Evolutionary conservation across 1,140 invertebrate genomes (phyloP).

Genomic region (Coptotermes formosanus): DNA sequence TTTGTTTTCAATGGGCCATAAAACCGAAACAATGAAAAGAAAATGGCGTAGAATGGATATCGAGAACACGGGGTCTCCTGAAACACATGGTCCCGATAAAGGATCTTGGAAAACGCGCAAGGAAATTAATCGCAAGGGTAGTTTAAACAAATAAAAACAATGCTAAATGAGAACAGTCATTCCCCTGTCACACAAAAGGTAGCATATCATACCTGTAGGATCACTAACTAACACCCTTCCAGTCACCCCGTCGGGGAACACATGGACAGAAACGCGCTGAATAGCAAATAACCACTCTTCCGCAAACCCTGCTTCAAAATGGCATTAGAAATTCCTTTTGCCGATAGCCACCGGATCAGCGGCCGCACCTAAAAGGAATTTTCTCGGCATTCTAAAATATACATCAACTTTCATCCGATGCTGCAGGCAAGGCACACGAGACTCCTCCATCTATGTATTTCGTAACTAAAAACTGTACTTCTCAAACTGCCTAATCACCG

Average conservation of each 20-base stretch:
- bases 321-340: conserved; percentile 16
- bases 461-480: not conserved
- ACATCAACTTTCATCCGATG: conserved; percentile 12
- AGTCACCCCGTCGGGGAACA: not conserved
- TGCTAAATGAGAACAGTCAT: too few relatives aligned
- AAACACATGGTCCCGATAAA: too few relatives aligned
- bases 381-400: conserved; percentile 13
- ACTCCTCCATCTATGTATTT: conserved; percentile 5
- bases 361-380: conserved; percentile 17
- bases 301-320: not conserved
- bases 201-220: not conserved
- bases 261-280: not conserved
- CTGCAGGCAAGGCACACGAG: not conserved
- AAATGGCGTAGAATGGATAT: too few relatives aligned
- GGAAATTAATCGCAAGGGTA: too few relatives aligned
- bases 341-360: not conserved
- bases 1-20: too few relatives aligned
- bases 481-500: not conserved
- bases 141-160: too few relatives aligned
- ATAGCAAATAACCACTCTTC: conserved; percentile 12
- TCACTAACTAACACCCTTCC: not conserved
- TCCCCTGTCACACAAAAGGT: too few relatives aligned
- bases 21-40: too few relatives aligned
- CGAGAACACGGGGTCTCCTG: too few relatives aligned
- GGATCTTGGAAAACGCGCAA: too few relatives aligned